Base-by-base conservation (phyloP, 2,888 invertebrate genomes). In the Dascillus cervinus region DNA sequence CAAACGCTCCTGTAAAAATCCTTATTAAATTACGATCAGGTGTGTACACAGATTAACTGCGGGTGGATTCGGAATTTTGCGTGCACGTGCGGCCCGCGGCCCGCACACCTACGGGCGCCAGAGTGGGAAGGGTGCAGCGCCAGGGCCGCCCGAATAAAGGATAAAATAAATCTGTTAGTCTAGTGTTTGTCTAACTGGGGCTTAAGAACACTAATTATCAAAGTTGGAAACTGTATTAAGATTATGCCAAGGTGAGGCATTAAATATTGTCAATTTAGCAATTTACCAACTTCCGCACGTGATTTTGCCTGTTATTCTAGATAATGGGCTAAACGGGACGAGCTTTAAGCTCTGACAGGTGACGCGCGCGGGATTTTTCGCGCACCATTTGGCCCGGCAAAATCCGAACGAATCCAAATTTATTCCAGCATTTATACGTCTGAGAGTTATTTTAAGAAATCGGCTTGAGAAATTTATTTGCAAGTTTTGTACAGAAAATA, bases 241-340 rank as follows among this genome's bases (percentile, higher is more conserved):
- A 64, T 64, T 64, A 64, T 62, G 60, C 46, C 45, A 46, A 49
- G 49, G 52, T 48, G 46, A 57, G 55, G 50, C 50, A 59, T 62
- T 62, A 62, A 64, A 64, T 64, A 64, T 64, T 62, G 63, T 64
- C 64, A 62, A 64, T 64, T 62, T 62, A 62, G 64, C 64, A 64
- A 62, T 64, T 62, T 59, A 58, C 54, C 55, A 58, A 60, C 53
- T 58, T 58, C 55, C 50, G 51, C 50, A 52, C 55, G 59, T 55
- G 60, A 59, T 60, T 59, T 58, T 52, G 53, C 50, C 53, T 60
- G 60, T 61, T 61, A 61, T 61, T 60, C 60, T 58, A 61, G 61
- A 61, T 61, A 61, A 61, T 60, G 57, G 58, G 57, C 57, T 58
- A 58, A 60, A 60, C 59, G 59, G 58, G 61, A 59, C 60, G 60